Evolutionary conservation across 2,888 invertebrate species (phyloP), one percentile per base, ranked within the genome.

Genomic region (Caenorhabditis macrosperma): DNA sequence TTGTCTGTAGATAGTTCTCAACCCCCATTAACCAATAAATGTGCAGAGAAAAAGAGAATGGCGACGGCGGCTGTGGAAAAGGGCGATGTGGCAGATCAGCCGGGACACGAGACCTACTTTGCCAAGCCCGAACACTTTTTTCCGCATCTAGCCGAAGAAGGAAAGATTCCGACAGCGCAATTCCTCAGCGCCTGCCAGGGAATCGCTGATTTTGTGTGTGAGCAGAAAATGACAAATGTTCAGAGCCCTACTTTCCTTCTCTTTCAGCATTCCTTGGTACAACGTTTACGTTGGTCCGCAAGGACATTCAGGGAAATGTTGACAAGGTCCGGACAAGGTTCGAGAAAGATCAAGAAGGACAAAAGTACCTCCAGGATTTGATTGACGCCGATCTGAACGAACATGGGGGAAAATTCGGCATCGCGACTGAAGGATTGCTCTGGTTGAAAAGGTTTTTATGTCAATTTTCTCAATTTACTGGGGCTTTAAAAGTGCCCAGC

Each of bases 121-220:
- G 80, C 87, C 22, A 84, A 85, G 50, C 77, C 82, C 44, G 85
- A 86, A 24, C 86, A 87, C 26, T 81, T 89, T 77, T 90, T 90
- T 72, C 90, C 90, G 7, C 82, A 85, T 33, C 72, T 90, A 35
- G 54, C 55, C 24, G 84, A 83, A 0, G 82, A 87, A 12, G 87
- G 85, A 7, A 76, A 82, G 33, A 88, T 90, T 41, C 90, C 90
- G 2, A 89, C 90, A 7, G 88, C 84, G 26, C 88, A 90, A 60
- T 90, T 90, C 67, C 76, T 90, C 38, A 83, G 78, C 55, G 90
- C 90, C 6, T 90, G 90, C 67, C 88, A 90, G 50, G 90, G 90
- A 64, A 86, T 90, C 59, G 88, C 88, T 9, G 88, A 89, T 55
- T 90, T 90, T 64, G 88, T 89, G n/a, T 88, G 89, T 88, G 33